Evolutionary conservation across 1,140 invertebrate genomes (phyloP), one percentile per base, ranked within the genome.

Genomic region (Anastrepha ludens): DNA sequence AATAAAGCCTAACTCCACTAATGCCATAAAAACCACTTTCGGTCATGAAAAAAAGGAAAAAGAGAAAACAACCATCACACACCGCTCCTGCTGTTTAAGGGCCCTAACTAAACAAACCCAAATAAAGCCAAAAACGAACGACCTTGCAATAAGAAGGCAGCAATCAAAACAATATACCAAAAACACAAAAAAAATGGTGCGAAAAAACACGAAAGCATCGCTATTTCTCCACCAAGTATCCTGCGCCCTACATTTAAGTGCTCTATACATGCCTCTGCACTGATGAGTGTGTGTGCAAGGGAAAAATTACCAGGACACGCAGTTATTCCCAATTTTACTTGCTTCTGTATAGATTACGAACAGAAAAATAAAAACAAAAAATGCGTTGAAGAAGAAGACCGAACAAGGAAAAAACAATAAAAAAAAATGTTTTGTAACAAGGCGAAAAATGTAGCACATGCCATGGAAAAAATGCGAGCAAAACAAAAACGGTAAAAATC

Each of bases 71-170:
- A 41, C 2, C 1, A 44, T 15, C 47, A 64, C 62, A 8, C 6
- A 64, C 17, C 6, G 20, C 17, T 17, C 41, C 67, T 7, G 41
- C 41, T n/a, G 8, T 47, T 55, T 81, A 6, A 29, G 29, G 29
- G 29, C 29, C 29, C 0, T 81, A 50, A 81, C n/a, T n/a, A 58
- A 7, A 29, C 47, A 47, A 74, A 74, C 47, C 62, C 58, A 70
- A 87, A 87, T 20, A 9, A 86, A 58, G 11, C 6, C 29, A 58
- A 87, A 50, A 67, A 58, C 64, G 64, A 87, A 87, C 64, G 86
- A 87, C 86, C 86, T 87, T 87, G 86, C 60, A 67, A 87, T 70
- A 87, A 87, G 86, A 70, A 87, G 7, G 62, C 86, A 50, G 47
- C 60, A 44, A 64, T 41, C 60, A 13, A 87, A 87, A 87, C 59